These are phyloP conservation scores for Leptopilina boulardi DNA, from an alignment of 1,140 invertebrate genomes.

Conservation along the genomic window DNA sequence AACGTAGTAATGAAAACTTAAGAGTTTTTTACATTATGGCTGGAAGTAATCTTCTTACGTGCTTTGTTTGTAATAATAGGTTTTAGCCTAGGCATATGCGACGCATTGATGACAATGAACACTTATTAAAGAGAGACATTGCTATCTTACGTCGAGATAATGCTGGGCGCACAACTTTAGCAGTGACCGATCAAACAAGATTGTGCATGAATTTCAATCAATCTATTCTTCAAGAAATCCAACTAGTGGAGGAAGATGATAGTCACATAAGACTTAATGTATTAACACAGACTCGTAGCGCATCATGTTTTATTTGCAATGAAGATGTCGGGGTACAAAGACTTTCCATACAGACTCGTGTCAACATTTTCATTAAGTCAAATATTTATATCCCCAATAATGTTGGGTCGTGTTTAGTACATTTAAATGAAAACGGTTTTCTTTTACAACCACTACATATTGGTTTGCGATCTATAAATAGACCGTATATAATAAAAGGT, in stretches of 20 bases:
- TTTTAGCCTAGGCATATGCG: background rate
- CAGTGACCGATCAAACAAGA: background rate
- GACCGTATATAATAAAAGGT: background rate
- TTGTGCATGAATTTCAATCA: background rate
- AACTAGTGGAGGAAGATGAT: background rate
- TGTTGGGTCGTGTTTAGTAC: no score
- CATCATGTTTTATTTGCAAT: background rate
- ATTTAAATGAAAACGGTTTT: background rate
- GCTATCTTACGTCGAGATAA: background rate
- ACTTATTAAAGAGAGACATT: background rate
- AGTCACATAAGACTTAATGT: background rate
- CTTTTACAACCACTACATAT: background rate
- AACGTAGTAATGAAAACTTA: no score
- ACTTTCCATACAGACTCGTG: background rate
- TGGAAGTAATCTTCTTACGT: background rate
- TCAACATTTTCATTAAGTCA: background rate
- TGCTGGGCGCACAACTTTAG: background rate
- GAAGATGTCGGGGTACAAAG: background rate
- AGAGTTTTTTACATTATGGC: no score
- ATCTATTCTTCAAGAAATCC: background rate
- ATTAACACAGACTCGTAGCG: background rate
- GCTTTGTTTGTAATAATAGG: constrained; percentile 6
- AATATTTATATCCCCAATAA: background rate
- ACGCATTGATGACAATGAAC: background rate
- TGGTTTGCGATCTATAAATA: background rate